Evolutionary conservation across 1,140 invertebrate genomes (phyloP).

Genomic region (Schlechtendalia chinensis): DNA sequence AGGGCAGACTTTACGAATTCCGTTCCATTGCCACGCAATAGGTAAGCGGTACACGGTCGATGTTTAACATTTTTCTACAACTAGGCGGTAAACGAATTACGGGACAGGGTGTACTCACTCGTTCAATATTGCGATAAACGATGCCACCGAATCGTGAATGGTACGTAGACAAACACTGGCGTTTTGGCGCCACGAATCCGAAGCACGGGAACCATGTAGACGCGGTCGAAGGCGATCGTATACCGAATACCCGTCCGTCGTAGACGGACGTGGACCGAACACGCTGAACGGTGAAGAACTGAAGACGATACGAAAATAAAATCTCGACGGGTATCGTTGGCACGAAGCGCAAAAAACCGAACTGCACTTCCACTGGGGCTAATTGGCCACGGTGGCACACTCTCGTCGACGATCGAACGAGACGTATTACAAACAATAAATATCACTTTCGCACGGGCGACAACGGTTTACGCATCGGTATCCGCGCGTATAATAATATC

Average conservation of each 20-base stretch:
- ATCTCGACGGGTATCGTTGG: no score
- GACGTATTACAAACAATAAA: neutral
- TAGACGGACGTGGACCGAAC: no score
- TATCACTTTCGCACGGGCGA: no score
- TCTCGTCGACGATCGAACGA: neutral
- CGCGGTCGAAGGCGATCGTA: neutral
- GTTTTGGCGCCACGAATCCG: neutral
- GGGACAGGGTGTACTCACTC: neutral
- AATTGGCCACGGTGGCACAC: neutral
- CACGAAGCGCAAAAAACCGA: neutral
- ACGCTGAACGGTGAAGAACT: no score
- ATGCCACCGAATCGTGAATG: neutral
- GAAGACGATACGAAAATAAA: no score
- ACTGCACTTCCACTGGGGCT: neutral
- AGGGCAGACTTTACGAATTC: no score
- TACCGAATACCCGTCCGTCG: no score
- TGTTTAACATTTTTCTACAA: no score
- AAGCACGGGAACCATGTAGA: conserved; percentile 28
- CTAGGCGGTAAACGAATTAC: no score
- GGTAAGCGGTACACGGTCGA: no score
- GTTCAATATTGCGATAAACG: neutral
- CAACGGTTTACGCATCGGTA: neutral
- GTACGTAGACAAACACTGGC: neutral
- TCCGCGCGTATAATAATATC: neutral
- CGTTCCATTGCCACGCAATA: no score